A percentile compares a stretch with the other conserved stretches of the same genome.
Conservation (phyloP, 2,888 invertebrate genomes). For the Spilosoma lubricipeda region DNA sequence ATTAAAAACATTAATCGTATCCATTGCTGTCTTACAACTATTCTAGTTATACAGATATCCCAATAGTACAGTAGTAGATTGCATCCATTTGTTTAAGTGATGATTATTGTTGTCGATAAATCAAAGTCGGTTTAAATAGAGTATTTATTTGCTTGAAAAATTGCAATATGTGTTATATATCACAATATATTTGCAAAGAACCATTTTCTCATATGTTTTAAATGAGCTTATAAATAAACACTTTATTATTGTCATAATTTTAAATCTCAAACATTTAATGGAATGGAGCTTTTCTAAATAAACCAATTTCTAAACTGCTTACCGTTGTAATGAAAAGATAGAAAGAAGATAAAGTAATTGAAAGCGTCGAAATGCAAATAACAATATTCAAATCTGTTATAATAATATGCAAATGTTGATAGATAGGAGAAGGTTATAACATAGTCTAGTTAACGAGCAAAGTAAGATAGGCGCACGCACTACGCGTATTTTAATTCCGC, state of each 20-base stretch:
- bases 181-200: not conserved
- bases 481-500: slow-evolving; percentile 41
- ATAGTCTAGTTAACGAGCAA: slow-evolving; percentile 67
- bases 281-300: not conserved
- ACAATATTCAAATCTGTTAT: slow-evolving; percentile 64
- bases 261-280: not conserved
- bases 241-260: not conserved
- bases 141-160: not conserved
- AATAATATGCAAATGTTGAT: slow-evolving; percentile 68
- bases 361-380: slow-evolving; percentile 67
- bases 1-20: not conserved
- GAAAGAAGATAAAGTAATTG: slow-evolving; percentile 71
- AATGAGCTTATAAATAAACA: not conserved
- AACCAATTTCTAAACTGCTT: slow-evolving; percentile 38
- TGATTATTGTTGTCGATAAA: not conserved
- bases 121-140: not conserved
- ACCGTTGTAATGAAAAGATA: slow-evolving; percentile 59
- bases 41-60: too few relatives aligned
- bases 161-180: not conserved
- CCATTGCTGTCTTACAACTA: not conserved
- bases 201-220: not conserved
- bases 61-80: too few relatives aligned
- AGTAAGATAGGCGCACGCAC: slow-evolving; percentile 48
- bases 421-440: slow-evolving; percentile 76
- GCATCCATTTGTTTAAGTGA: not conserved